Conservation (phyloP, 2,113 vertebrate genomes). For the Eurystomus gularis region DNA sequence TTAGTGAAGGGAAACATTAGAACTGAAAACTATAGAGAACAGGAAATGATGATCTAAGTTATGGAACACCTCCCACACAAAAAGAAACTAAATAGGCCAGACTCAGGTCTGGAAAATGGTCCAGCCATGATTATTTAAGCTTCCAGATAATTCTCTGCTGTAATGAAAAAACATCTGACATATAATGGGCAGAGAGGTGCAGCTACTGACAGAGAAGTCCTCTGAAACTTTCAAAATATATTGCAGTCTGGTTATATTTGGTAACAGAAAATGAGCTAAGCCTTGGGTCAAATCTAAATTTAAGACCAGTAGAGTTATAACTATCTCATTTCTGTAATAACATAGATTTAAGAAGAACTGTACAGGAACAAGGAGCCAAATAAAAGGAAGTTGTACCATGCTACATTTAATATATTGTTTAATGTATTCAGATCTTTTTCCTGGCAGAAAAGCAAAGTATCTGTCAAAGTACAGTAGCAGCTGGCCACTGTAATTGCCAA, state of each 20-base stretch:
- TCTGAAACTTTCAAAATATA: background rate
- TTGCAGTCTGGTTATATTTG: background rate
- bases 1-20: background rate
- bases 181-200: background rate
- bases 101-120: background rate
- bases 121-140: background rate
- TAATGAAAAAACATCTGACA: background rate
- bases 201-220: background rate
- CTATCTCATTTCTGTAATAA: background rate
- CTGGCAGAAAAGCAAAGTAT: background rate
- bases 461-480: background rate
- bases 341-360: background rate
- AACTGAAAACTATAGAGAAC: background rate
- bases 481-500: background rate
- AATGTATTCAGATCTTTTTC: background rate
- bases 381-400: background rate
- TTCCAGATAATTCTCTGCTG: background rate
- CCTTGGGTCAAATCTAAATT: conserved; percentile 15
- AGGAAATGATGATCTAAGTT: background rate
- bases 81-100: background rate
- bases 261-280: background rate
- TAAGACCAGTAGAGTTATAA: background rate
- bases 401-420: background rate
- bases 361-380: background rate
- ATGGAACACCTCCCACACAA: background rate